A percentile compares a stretch with the other conserved stretches of the same genome.
phyloP scores from a whole-genome alignment of 2,797 vertebrate species.

The Tangara arthus region DNA sequence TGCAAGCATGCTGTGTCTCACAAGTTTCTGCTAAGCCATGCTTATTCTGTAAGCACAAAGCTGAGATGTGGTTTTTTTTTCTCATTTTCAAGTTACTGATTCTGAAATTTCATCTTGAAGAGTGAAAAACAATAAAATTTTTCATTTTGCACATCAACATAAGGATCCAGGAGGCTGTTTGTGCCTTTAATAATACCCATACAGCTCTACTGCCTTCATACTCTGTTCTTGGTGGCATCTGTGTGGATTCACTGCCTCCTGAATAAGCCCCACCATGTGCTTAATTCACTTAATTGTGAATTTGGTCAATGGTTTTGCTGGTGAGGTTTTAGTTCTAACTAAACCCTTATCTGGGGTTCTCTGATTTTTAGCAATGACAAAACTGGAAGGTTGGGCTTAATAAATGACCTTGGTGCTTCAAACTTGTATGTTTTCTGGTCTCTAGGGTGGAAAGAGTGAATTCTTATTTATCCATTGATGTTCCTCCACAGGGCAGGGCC shows the following conservation, averaged over 20 bases:
- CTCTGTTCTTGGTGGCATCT: not conserved
- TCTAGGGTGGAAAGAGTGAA: not conserved
- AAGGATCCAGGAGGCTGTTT: not conserved
- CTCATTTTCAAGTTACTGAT: not conserved
- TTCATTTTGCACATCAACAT: not conserved
- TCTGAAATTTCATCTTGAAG: not conserved
- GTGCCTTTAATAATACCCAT: not conserved
- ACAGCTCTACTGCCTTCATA: not conserved
- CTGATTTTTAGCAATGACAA: not conserved
- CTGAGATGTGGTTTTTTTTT: not conserved
- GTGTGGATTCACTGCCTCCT: not conserved
- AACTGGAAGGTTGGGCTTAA: not conserved
- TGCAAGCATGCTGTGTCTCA: not conserved
- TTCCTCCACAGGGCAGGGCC: not conserved
- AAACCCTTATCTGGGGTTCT: not conserved
- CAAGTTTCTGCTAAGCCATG: not conserved
- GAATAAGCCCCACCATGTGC: not conserved
- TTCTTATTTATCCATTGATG: not conserved
- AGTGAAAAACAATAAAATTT: not conserved
- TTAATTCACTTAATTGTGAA: not conserved
- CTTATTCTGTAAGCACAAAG: not conserved
- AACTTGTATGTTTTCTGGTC: not conserved
- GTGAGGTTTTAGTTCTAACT: not conserved
- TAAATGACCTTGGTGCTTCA: not conserved
- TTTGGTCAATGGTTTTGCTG: not conserved